phyloP scores from a whole-genome alignment of 92 coral and sea anemone species.

The Pocillopora grandis region DNA sequence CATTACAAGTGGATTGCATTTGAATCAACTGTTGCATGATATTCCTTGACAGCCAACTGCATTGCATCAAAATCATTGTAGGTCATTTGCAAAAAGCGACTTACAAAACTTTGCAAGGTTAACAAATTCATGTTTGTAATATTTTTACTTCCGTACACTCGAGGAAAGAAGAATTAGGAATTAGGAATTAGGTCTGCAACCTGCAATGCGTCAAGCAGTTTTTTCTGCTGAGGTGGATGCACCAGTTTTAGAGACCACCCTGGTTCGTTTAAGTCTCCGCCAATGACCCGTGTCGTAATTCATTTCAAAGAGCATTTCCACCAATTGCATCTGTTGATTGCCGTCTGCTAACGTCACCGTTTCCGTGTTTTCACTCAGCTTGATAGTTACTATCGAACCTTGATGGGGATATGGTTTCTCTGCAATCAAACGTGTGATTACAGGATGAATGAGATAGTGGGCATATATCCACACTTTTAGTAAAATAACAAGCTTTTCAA shows the following conservation, averaged over 20 bases:
- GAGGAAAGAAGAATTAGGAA: too few species aligned
- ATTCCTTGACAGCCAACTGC: too few species aligned
- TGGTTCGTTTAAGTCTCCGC: constrained; percentile 94
- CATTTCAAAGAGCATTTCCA: constrained; percentile 99
- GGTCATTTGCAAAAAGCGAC: too few species aligned
- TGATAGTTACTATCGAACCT: constrained; percentile 94
- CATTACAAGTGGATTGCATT: neutral
- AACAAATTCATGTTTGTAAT: too few species aligned
- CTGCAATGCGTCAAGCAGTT: neutral
- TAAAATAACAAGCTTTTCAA: neutral
- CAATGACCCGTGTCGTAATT: constrained; percentile 99
- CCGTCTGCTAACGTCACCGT: constrained; percentile 69
- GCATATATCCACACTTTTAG: neutral
- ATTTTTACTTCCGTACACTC: too few species aligned
- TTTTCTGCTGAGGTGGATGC: constrained; percentile 42
- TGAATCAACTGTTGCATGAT: too few species aligned
- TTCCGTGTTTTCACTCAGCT: constrained; percentile 96
- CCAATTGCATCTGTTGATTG: constrained; percentile 82
- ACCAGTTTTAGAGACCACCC: constrained; percentile 84
- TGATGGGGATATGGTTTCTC: constrained; percentile 94
- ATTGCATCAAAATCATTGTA: too few species aligned
- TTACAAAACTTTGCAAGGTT: too few species aligned
- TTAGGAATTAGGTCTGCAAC: neutral
- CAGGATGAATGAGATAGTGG: neutral
- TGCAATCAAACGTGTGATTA: constrained; percentile 9